Conservation (phyloP, 2,797 vertebrate species). For the Muscicapa comitata region DNA sequence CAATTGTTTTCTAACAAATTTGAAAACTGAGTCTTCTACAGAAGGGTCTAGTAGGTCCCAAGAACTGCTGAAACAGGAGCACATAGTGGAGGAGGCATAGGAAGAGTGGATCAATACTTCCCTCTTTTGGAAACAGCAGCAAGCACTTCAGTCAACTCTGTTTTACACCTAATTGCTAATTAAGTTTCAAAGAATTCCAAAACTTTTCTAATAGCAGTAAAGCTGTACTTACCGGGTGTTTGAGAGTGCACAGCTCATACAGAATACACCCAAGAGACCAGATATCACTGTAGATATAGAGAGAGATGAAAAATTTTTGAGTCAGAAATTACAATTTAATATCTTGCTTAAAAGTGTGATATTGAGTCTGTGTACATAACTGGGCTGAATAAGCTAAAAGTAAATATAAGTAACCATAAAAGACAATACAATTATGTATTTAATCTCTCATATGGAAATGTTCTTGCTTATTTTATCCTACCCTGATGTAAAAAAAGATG, state of each 20-base stretch:
- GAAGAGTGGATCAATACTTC: neutral
- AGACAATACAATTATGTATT: neutral
- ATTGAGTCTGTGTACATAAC: neutral
- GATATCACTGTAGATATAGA: slow-evolving; percentile 83
- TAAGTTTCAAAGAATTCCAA: neutral
- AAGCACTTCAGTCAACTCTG: neutral
- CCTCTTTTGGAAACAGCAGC: neutral
- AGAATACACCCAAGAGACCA: slow-evolving; percentile 95
- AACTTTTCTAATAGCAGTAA: neutral
- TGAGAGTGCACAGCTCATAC: slow-evolving; percentile 91
- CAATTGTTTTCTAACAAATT: neutral
- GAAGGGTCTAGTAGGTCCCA: neutral
- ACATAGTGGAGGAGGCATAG: neutral
- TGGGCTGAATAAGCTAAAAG: neutral
- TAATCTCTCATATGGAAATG: neutral
- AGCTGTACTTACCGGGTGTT: slow-evolving; percentile 84
- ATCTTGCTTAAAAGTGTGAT: neutral
- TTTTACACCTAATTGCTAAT: neutral
- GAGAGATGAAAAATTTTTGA: neutral
- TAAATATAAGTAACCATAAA: neutral
- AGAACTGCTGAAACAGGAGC: neutral
- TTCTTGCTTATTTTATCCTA: neutral
- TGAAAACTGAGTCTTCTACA: neutral
- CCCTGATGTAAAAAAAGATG: neutral
- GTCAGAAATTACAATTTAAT: neutral